Evolutionary conservation across 2,797 vertebrate species (phyloP).

Genomic region (Platalea minor): DNA sequence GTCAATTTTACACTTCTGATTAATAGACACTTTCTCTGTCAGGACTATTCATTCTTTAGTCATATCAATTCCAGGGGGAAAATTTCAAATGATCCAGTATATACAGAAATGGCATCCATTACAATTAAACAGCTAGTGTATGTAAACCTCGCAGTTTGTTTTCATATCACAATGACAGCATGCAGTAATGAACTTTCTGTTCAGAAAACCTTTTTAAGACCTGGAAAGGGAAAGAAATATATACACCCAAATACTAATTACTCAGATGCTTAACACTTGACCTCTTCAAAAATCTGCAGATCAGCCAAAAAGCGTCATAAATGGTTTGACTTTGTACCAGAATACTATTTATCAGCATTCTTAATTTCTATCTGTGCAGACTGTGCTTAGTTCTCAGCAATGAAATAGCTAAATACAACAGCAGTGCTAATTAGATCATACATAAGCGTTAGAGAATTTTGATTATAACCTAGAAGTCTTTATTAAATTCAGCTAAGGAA

Average conservation of each 20-base stretch:
- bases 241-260: constrained; percentile 36
- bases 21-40: background rate
- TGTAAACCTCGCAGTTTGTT: background rate
- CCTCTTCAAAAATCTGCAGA: constrained; percentile 30
- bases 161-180: constrained; percentile 21
- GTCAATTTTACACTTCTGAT: background rate
- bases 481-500: background rate
- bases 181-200: constrained; percentile 6
- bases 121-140: background rate
- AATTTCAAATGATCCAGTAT: background rate
- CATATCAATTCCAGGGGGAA: background rate
- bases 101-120: background rate
- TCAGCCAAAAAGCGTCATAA: constrained; percentile 6
- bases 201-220: background rate
- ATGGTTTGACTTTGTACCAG: background rate
- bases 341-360: background rate
- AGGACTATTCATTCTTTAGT: background rate
- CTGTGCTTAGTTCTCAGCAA: background rate
- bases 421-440: background rate
- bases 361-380: background rate
- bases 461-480: background rate
- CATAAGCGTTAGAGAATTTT: background rate
- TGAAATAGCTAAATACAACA: background rate
- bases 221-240: constrained; percentile 3
- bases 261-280: background rate